These are phyloP conservation scores for Limnephilus auricula DNA, from an alignment of 2,888 invertebrate genomes.

Conservation along the genomic window DNA sequence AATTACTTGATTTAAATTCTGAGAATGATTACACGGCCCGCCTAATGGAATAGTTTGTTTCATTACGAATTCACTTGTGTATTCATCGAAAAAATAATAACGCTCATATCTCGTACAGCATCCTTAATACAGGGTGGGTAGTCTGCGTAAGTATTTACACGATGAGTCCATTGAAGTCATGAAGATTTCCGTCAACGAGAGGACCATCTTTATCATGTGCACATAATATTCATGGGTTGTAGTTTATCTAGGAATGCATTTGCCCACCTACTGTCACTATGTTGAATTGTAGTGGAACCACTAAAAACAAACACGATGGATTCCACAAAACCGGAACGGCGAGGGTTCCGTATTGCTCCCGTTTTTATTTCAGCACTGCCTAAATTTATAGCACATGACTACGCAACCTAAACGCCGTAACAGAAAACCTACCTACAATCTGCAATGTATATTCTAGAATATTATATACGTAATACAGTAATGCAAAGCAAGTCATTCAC, in stretches of 20 bases:
- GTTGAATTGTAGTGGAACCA: no score
- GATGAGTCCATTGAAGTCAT: not conserved
- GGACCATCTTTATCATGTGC: not conserved
- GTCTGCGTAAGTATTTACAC: not conserved
- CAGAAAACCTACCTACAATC: not conserved
- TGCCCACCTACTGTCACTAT: no score
- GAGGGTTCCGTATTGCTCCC: not conserved
- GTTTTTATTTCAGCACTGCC: not conserved
- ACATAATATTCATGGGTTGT: no score
- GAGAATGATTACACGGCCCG: constrained; percentile 49
- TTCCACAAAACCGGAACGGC: not conserved
- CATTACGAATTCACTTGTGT: constrained; percentile 23
- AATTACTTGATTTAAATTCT: constrained; percentile 50
- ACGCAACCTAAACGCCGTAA: not conserved
- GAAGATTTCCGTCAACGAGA: not conserved
- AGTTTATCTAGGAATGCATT: no score
- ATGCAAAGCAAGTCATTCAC: constrained; percentile 51
- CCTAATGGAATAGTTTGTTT: constrained; percentile 40
- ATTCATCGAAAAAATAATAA: constrained; percentile 2
- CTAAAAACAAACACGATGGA: not conserved
- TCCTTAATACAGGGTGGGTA: not conserved
- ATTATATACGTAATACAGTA: not conserved
- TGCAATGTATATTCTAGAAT: not conserved
- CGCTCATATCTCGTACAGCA: not conserved
- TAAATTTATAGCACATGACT: not conserved